Conservation (phyloP, 2,797 vertebrate genomes). For the Peromyscus aztecus region DNA sequence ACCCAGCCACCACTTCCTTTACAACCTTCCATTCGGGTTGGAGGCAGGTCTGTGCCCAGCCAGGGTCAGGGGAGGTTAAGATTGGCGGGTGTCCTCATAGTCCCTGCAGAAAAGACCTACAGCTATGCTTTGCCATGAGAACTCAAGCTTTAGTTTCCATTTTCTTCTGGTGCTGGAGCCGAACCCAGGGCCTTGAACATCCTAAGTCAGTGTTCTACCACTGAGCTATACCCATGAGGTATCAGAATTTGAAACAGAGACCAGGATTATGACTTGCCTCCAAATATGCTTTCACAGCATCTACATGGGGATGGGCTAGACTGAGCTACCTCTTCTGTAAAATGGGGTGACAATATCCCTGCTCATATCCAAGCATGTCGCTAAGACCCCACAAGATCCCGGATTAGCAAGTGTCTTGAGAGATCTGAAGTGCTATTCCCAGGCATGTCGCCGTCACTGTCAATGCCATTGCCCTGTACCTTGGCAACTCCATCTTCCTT, state of each 20-base stretch:
- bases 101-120: background rate
- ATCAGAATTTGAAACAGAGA: background rate
- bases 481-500: background rate
- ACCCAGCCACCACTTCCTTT: background rate
- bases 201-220: background rate
- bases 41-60: background rate
- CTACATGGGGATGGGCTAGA: accelerated
- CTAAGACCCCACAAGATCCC: background rate
- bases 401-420: background rate
- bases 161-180: background rate
- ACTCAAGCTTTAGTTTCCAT: background rate
- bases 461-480: background rate
- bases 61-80: background rate
- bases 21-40: accelerated
- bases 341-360: background rate
- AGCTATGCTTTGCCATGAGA: background rate
- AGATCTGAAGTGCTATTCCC: background rate
- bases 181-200: background rate
- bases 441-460: background rate
- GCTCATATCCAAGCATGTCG: background rate
- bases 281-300: background rate
- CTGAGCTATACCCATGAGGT: background rate
- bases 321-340: background rate
- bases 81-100: accelerated
- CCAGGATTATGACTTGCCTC: background rate